Evolutionary conservation across 2,888 invertebrate genomes (phyloP).

Genomic region (Chrysolina americana): DNA sequence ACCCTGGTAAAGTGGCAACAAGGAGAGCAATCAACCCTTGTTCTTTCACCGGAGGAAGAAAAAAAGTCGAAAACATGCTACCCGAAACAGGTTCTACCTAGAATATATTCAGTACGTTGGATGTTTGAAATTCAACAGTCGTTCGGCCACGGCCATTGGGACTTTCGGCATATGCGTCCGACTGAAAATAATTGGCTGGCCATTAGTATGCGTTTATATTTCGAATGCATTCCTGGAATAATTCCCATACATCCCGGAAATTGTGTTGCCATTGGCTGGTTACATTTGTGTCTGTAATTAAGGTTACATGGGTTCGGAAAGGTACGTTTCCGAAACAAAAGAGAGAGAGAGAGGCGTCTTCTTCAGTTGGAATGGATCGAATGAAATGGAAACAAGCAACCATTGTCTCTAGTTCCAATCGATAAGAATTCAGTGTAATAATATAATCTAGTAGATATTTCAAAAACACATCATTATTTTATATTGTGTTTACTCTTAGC

Average conservation of each 20-base stretch:
- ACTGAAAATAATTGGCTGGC: slow-evolving; percentile 17
- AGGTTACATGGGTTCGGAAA: not conserved
- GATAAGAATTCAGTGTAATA: not conserved
- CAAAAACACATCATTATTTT: too few relatives aligned
- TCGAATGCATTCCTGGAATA: slow-evolving; percentile 23
- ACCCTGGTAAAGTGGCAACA: too few relatives aligned
- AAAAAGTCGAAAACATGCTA: too few relatives aligned
- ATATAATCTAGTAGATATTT: too few relatives aligned
- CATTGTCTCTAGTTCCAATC: not conserved
- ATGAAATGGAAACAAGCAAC: not conserved
- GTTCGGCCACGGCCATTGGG: slow-evolving; percentile 11
- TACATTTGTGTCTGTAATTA: slow-evolving; percentile 23
- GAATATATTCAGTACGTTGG: slow-evolving; percentile 9
- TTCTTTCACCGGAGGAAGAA: too few relatives aligned
- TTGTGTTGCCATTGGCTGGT: slow-evolving; percentile 24
- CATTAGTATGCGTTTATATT: slow-evolving; percentile 21
- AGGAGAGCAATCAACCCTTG: too few relatives aligned
- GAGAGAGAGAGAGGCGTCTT: not conserved
- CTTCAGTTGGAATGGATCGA: not conserved
- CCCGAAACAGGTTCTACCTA: too few relatives aligned
- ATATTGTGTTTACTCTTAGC: too few relatives aligned
- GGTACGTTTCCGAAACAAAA: not conserved
- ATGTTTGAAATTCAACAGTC: slow-evolving; percentile 26
- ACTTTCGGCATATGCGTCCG: slow-evolving; percentile 8
- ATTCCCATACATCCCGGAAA: slow-evolving; percentile 7